Conservation (phyloP, 2,797 vertebrate genomes). For the Intellagama lesueurii region DNA sequence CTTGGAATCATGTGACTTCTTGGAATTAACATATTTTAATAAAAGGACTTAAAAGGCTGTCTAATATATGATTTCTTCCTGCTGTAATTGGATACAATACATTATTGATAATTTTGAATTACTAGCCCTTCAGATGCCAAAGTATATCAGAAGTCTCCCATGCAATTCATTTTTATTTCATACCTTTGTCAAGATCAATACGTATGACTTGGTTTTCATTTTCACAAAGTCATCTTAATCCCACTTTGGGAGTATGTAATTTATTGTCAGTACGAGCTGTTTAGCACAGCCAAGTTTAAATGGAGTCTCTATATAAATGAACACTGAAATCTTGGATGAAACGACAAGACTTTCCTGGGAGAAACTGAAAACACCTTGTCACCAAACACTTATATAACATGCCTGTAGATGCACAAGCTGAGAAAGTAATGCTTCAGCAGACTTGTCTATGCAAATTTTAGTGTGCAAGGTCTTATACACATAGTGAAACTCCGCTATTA, state of each 20-base stretch:
- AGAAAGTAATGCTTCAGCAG: not conserved
- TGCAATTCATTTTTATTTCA: conserved; percentile 34
- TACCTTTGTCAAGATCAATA: conserved; percentile 21
- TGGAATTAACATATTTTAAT: conserved; percentile 22
- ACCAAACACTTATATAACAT: not conserved
- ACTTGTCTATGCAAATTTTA: not conserved
- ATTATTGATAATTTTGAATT: conserved; percentile 26
- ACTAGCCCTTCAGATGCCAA: conserved; percentile 2
- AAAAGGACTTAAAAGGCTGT: not conserved
- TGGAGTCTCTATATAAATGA: not conserved
- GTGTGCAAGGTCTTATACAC: not conserved
- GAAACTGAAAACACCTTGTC: not conserved
- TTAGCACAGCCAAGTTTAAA: not conserved
- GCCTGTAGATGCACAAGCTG: too few species aligned
- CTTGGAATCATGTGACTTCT: not conserved
- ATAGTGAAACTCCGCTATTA: not conserved
- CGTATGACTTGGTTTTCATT: conserved; percentile 20
- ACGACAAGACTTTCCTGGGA: not conserved
- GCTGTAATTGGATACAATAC: conserved; percentile 22
- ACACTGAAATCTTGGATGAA: not conserved
- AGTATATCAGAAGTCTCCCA: not conserved
- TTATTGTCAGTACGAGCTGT: conserved; percentile 1
- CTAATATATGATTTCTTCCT: conserved; percentile 14
- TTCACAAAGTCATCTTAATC: conserved; percentile 35
- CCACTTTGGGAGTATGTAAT: conserved; percentile 1